A percentile compares a stretch with the other conserved stretches of the same genome.
Conservation (phyloP, 2,797 vertebrate species). For the Lemur catta region DNA sequence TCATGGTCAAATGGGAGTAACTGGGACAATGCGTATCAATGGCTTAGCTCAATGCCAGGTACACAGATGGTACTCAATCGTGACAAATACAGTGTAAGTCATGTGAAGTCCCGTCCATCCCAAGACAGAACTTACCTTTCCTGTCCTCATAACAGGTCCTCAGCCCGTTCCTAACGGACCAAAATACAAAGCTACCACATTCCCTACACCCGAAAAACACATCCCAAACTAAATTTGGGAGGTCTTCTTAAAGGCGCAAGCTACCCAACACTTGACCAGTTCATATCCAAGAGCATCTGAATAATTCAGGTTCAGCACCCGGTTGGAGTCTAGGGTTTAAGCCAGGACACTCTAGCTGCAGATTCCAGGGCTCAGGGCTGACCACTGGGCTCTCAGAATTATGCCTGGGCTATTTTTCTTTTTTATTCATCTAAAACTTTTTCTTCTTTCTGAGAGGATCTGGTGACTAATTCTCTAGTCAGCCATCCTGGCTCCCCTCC, state of each 20-base stretch:
- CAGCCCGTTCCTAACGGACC: background rate
- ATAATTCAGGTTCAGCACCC: background rate
- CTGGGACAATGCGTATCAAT: accelerated
- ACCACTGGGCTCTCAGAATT: background rate
- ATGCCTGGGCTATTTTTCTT: background rate
- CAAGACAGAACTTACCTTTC: background rate
- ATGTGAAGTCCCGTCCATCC: accelerated
- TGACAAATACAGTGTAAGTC: accelerated
- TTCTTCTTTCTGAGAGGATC: background rate
- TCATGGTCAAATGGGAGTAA: accelerated
- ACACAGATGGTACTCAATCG: accelerated
- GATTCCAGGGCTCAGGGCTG: background rate
- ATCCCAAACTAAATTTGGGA: background rate
- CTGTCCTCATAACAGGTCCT: too few species aligned
- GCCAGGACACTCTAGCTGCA: background rate
- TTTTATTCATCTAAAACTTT: background rate
- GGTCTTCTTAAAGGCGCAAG: background rate
- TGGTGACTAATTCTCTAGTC: background rate
- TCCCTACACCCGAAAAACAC: background rate
- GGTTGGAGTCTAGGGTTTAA: background rate
- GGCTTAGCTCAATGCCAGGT: background rate
- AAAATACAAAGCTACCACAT: background rate
- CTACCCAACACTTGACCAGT: background rate
- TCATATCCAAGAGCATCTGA: background rate
- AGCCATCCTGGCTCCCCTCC: background rate